A percentile compares a stretch with the other conserved stretches of the same genome.
phyloP scores from a whole-genome alignment of 1,140 invertebrate species.

The Heliothis virescens region DNA sequence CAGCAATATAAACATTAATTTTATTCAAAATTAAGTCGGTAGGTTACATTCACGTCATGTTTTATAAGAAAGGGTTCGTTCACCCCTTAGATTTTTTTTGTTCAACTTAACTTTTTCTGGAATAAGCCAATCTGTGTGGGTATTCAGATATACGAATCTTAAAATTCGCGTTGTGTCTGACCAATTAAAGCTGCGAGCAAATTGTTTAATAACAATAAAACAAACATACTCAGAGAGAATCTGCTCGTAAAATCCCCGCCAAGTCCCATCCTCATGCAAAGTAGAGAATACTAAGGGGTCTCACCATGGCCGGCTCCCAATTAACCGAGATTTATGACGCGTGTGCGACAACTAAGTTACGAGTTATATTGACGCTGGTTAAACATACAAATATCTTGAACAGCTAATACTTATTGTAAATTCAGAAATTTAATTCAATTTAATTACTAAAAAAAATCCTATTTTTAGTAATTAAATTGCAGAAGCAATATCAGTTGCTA shows the following conservation, averaged over 20 bases:
- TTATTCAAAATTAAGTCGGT: slow-evolving; percentile 18
- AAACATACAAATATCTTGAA: neutral
- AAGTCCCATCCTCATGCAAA: slow-evolving; percentile 17
- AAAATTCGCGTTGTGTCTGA: too few relatives aligned
- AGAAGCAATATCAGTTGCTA: too few relatives aligned
- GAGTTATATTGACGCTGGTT: neutral
- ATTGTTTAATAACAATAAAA: neutral
- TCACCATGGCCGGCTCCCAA: slow-evolving; percentile 6
- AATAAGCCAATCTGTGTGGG: too few relatives aligned
- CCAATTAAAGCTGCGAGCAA: neutral
- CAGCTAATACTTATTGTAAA: neutral
- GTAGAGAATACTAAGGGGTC: slow-evolving; percentile 28
- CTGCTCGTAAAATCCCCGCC: neutral
- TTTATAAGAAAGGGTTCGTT: neutral
- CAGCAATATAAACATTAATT: slow-evolving; percentile 25
- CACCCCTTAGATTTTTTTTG: neutral
- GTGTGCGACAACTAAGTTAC: slow-evolving; percentile 1
- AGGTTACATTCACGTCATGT: slow-evolving; percentile 16
- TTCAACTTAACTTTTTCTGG: too few relatives aligned
- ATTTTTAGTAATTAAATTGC: too few relatives aligned
- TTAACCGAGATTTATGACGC: slow-evolving; percentile 42
- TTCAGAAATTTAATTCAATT: too few relatives aligned
- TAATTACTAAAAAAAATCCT: too few relatives aligned
- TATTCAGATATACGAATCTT: too few relatives aligned
- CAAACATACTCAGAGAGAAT: neutral